These are phyloP conservation scores for Xestia ashworthii DNA, from an alignment of 2,888 invertebrate species.

Conservation along the genomic window DNA sequence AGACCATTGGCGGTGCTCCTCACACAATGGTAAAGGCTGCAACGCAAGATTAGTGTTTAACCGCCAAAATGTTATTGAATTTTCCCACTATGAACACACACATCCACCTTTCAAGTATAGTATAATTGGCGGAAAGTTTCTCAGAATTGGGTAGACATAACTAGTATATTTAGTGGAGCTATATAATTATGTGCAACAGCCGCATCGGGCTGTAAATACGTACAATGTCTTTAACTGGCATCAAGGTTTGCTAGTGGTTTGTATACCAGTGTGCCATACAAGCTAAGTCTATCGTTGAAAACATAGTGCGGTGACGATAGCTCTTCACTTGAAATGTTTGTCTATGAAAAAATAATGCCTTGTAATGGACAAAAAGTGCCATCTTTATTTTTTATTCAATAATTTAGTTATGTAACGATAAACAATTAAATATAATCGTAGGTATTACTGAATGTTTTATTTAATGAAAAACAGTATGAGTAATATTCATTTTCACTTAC, in stretches of 20 bases:
- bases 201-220: neutral
- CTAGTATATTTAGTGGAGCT: too few species aligned
- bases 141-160: constrained; percentile 14
- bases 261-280: neutral
- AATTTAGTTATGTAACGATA: too few species aligned
- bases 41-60: constrained; percentile 35
- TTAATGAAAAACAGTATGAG: neutral
- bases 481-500: neutral
- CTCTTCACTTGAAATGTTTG: fast-evolving
- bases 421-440: too few species aligned
- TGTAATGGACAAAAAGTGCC: too few species aligned
- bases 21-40: constrained; percentile 42
- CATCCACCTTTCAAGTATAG: constrained; percentile 20
- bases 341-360: too few species aligned
- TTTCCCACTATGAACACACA: constrained; percentile 23
- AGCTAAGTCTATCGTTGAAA: neutral
- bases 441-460: neutral
- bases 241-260: neutral
- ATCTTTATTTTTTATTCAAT: neutral
- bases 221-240: neutral
- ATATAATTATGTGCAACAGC: too few species aligned
- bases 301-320: neutral
- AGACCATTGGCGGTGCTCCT: constrained; percentile 46
- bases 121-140: constrained; percentile 9
- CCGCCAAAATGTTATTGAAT: constrained; percentile 7